Percentiles rank a stretch among this genome's conserved stretches.
phyloP scores from a whole-genome alignment of 2,797 vertebrate species.

The Lagorchestes hirsutus region DNA sequence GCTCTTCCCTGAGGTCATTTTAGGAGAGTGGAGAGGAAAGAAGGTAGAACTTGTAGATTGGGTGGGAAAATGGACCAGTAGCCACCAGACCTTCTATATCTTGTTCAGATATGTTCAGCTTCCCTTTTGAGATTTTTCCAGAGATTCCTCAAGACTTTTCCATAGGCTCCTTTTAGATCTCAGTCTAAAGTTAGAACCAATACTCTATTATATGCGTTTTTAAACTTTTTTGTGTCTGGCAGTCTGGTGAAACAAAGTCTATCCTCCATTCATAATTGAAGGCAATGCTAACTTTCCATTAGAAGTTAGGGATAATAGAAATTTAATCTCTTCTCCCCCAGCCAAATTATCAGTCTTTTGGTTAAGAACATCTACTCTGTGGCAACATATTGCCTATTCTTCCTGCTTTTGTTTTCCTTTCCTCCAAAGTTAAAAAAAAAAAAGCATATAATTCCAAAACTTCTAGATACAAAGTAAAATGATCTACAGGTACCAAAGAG shows the following conservation, averaged over 20 bases:
- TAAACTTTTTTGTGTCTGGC: neutral
- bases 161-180: neutral
- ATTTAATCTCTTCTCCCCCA: neutral
- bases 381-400: neutral
- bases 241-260: neutral
- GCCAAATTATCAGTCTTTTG: neutral
- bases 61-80: neutral
- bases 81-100: neutral
- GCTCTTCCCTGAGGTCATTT: neutral
- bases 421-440: neutral
- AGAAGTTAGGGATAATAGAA: neutral
- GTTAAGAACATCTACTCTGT: neutral
- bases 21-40: neutral
- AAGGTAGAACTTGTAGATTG: neutral
- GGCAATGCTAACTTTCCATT: neutral
- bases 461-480: neutral
- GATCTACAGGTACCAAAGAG: neutral
- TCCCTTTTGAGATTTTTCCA: neutral
- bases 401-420: neutral
- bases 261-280: neutral
- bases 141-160: neutral
- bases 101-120: neutral
- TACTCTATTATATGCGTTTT: neutral
- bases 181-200: neutral
- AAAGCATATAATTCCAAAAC: neutral